These are phyloP conservation scores for Choristoneura fumiferana DNA, from an alignment of 1,140 invertebrate species.

Conservation along the genomic window DNA sequence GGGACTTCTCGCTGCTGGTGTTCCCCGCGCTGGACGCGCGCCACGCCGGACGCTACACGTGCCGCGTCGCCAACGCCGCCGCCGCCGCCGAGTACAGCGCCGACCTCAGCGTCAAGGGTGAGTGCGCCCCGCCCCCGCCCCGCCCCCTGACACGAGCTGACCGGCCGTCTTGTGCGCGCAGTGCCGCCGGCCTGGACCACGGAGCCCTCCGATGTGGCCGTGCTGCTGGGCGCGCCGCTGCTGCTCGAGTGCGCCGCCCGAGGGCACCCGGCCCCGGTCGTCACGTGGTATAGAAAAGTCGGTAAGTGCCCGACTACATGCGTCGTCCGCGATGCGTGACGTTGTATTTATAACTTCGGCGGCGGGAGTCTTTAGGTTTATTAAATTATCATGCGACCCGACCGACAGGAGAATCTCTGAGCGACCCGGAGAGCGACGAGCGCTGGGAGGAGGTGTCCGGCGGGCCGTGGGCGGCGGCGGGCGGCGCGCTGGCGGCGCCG, in stretches of 20 bases:
- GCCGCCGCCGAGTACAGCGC: constrained; percentile 87
- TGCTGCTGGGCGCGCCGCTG: constrained; percentile 82
- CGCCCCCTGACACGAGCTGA: too few species aligned
- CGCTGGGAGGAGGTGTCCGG: constrained; percentile 43
- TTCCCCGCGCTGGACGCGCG: constrained; percentile 82
- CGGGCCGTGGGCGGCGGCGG: constrained; percentile 28
- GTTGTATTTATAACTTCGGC: too few species aligned
- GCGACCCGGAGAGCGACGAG: constrained; percentile 29
- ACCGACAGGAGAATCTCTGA: constrained; percentile 27
- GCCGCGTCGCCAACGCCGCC: constrained; percentile 87
- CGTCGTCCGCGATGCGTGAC: too few species aligned
- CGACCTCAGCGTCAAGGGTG: constrained; percentile 87
- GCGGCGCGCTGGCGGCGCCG: constrained; percentile 81
- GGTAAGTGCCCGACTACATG: constrained; percentile 53
- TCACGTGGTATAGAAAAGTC: constrained; percentile 83
- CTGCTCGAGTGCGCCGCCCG: constrained; percentile 83
- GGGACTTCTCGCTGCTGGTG: constrained; percentile 84
- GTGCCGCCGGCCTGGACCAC: constrained; percentile 87
- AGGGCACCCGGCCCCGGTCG: constrained; percentile 83
- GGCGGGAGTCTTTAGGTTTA: too few species aligned
- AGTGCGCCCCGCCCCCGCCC: too few species aligned
- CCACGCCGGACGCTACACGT: constrained; percentile 90
- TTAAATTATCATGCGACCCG: too few species aligned
- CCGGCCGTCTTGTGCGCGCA: too few species aligned
- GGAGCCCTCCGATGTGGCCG: constrained; percentile 83